phyloP scores from a whole-genome alignment of 2,797 vertebrate species.

The Emys orbicularis region DNA sequence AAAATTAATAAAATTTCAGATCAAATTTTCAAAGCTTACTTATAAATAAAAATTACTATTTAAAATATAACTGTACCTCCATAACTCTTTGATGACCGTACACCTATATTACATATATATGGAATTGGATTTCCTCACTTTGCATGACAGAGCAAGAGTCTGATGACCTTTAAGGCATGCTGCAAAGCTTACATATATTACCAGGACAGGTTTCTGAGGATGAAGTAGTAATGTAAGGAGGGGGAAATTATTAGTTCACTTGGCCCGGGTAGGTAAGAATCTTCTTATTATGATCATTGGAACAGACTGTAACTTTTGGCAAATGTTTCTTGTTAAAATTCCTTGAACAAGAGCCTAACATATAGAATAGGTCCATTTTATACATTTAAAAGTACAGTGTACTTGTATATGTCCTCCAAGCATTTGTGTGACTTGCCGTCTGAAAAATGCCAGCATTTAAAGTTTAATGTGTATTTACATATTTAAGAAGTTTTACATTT shows the following conservation, averaged over 20 bases:
- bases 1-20: not conserved
- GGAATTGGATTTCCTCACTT: not conserved
- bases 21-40: not conserved
- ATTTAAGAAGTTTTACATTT: not conserved
- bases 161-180: not conserved
- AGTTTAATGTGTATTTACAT: not conserved
- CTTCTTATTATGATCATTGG: not conserved
- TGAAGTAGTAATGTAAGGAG: not conserved
- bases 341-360: fast-evolving
- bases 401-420: not conserved
- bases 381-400: not conserved
- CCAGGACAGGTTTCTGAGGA: not conserved
- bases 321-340: fast-evolving
- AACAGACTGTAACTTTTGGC: not conserved
- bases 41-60: not conserved
- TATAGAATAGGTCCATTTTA: not conserved
- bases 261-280: fast-evolving
- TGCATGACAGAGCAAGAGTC: not conserved
- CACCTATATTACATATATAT: fast-evolving
- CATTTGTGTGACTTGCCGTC: not conserved
- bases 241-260: not conserved
- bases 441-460: not conserved
- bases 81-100: fast-evolving
- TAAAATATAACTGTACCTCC: not conserved
- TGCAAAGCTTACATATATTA: not conserved